Evolutionary conservation across 2,888 invertebrate genomes (phyloP).

Genomic region (Sinodicranocentrus sp.): DNA sequence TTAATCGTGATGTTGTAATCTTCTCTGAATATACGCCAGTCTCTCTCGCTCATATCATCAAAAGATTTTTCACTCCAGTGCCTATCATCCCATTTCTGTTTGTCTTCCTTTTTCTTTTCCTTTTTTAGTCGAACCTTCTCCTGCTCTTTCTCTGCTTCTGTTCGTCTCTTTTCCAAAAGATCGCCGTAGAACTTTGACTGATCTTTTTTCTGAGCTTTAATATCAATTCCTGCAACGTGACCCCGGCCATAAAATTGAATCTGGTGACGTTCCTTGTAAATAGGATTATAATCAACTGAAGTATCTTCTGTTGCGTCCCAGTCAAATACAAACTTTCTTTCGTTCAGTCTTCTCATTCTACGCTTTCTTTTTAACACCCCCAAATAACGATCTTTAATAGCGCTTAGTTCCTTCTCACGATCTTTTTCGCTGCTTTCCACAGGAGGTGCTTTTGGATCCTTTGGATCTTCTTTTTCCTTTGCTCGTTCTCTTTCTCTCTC

Average conservation of each 20-base stretch:
- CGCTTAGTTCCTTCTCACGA: conserved; percentile 95
- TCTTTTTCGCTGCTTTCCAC: conserved; percentile 82
- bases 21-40: conserved; percentile 99
- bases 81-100: conserved; percentile 98
- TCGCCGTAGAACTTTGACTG: conserved; percentile 99
- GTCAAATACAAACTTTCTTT: conserved; percentile 99
- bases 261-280: conserved; percentile 84
- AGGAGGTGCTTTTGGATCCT: conserved; percentile 18
- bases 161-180: conserved; percentile 94
- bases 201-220: conserved; percentile 96
- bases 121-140: conserved; percentile 95
- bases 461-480: not conserved
- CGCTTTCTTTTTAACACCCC: conserved; percentile 96
- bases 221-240: conserved; percentile 98
- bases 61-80: conserved; percentile 98
- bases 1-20: conserved; percentile 99
- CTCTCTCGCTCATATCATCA: conserved; percentile 98
- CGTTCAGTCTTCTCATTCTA: conserved; percentile 94
- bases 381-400: conserved; percentile 96
- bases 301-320: conserved; percentile 99
- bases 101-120: conserved; percentile 96
- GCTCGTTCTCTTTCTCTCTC: conserved; percentile 78
- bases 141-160: conserved; percentile 97
- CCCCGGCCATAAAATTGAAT: conserved; percentile 99
- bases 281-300: conserved; percentile 96